Conservation (phyloP, 2,888 invertebrate species). For the Iphiclides podalirius region DNA sequence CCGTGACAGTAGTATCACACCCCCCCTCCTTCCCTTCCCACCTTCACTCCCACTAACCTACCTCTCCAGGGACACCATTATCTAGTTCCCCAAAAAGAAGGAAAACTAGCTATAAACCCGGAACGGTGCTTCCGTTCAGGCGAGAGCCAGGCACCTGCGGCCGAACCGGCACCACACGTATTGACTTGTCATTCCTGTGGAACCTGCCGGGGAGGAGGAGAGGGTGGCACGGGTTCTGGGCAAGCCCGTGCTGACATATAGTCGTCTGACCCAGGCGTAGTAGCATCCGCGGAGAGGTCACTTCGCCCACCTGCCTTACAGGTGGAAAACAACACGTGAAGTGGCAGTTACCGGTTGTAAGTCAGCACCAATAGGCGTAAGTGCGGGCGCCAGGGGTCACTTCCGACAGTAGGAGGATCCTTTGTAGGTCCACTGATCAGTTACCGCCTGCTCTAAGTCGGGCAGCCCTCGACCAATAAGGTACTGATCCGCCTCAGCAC, state of each 20-base stretch:
- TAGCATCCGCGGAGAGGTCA: slow-evolving; percentile 1
- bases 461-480: slow-evolving; percentile 7
- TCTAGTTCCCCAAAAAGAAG: too few relatives aligned
- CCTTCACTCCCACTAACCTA: too few relatives aligned
- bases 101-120: too few relatives aligned
- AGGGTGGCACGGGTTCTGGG: not conserved
- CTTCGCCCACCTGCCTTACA: not conserved
- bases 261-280: not conserved
- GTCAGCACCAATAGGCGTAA: not conserved
- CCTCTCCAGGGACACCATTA: too few relatives aligned
- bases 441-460: slow-evolving; percentile 16
- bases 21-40: too few relatives aligned
- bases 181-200: too few relatives aligned
- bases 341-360: slow-evolving; percentile 15
- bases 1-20: too few relatives aligned
- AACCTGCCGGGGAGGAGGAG: not conserved
- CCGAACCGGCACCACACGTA: too few relatives aligned
- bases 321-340: slow-evolving; percentile 3
- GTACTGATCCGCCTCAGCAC: slow-evolving; percentile 14
- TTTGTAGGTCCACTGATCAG: slow-evolving; percentile 10
- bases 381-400: not conserved
- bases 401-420: slow-evolving; percentile 7
- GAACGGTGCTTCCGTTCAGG: too few relatives aligned
- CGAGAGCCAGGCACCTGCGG: too few relatives aligned
- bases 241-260: not conserved